phyloP scores from a whole-genome alignment of 2,888 invertebrate species.

The Stramonita haemastoma region DNA sequence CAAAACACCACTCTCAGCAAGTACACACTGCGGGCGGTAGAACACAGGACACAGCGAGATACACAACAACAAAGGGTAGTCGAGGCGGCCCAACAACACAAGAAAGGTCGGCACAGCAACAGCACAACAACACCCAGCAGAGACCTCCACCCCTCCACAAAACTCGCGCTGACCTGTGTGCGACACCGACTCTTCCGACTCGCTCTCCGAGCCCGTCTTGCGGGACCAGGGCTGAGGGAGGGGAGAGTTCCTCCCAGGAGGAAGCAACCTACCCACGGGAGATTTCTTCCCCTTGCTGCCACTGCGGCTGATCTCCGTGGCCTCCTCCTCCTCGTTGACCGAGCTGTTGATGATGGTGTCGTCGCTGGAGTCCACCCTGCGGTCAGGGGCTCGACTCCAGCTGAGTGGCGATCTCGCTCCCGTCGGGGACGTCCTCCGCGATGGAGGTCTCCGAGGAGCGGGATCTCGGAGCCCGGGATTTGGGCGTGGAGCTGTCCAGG shows the following conservation, averaged over 20 bases:
- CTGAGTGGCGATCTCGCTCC: not conserved
- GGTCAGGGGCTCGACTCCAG: conserved; percentile 33
- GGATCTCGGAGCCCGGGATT: conserved; percentile 14
- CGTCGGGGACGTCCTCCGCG: conserved; percentile 62
- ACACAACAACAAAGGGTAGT: not conserved
- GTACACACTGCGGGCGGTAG: no score
- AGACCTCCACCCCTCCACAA: not conserved
- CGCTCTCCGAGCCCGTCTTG: conserved; percentile 69
- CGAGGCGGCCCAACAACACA: not conserved
- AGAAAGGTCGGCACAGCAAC: not conserved
- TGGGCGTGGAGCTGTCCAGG: conserved; percentile 14
- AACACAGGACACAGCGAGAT: not conserved
- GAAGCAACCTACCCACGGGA: conserved; percentile 54
- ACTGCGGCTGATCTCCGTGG: conserved; percentile 28
- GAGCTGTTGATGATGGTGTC: conserved; percentile 63
- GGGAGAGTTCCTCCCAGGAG: conserved; percentile 52
- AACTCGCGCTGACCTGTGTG: conserved; percentile 60
- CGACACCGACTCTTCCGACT: conserved; percentile 72
- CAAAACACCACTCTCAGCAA: no score
- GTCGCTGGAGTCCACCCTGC: conserved; percentile 56
- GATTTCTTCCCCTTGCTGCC: conserved; percentile 57
- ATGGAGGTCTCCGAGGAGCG: conserved; percentile 61
- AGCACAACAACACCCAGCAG: not conserved
- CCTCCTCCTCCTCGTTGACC: conserved; percentile 63
- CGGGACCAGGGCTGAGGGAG: conserved; percentile 53